These are phyloP conservation scores for Pagrus major DNA, from an alignment of 2,113 vertebrate species.

Conservation along the genomic window DNA sequence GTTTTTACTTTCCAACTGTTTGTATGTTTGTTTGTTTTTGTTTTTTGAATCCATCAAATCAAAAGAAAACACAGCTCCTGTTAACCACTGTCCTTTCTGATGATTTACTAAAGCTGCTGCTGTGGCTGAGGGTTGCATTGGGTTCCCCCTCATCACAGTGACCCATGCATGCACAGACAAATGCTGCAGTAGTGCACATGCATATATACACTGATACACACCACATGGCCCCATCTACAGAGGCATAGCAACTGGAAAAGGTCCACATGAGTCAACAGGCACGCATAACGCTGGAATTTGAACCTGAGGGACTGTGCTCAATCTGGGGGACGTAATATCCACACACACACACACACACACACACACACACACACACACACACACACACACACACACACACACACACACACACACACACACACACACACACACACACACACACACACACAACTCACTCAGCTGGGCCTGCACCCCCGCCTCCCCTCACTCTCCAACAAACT, in stretches of 20 bases:
- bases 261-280: slow-evolving; percentile 74
- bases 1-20: too few relatives aligned
- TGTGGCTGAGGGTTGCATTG: background rate
- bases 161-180: background rate
- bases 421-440: too few relatives aligned
- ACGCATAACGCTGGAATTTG: slow-evolving; percentile 55
- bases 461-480: slow-evolving; percentile 41
- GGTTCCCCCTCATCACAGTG: background rate
- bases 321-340: slow-evolving; percentile 68
- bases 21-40: too few relatives aligned
- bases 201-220: slow-evolving; percentile 9
- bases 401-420: background rate
- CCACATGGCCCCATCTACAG: slow-evolving; percentile 24
- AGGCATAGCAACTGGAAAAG: slow-evolving; percentile 65
- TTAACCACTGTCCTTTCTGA: background rate
- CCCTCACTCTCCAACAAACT: slow-evolving; percentile 73
- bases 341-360: background rate
- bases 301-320: slow-evolving; percentile 73
- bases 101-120: slow-evolving; percentile 6
- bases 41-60: too few relatives aligned
- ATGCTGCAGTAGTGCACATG: background rate
- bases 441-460: slow-evolving; percentile 62
- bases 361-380: slow-evolving; percentile 10
- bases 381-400: too few relatives aligned
- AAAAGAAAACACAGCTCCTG: too few relatives aligned